Evolutionary conservation across 2,113 vertebrate species (phyloP).

Genomic region (Thalassarche chlororhynchos): DNA sequence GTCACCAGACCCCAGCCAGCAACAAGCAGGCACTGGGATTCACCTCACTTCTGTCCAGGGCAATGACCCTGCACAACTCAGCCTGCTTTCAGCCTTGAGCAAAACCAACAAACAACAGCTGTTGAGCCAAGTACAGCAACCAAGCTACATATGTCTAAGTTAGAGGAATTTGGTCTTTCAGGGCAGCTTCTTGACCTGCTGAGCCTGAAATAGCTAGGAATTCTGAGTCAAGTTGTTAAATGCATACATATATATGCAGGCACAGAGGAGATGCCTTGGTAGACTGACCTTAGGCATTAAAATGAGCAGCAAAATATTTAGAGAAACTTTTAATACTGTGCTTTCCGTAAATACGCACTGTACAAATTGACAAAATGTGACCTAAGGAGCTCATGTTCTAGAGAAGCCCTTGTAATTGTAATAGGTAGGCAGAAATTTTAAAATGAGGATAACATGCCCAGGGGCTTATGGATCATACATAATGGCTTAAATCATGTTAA

Average conservation of each 20-base stretch:
- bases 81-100: neutral
- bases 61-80: fast-evolving
- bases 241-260: neutral
- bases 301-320: neutral
- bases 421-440: neutral
- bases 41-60: neutral
- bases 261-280: neutral
- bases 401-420: neutral
- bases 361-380: neutral
- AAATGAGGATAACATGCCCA: neutral
- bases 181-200: neutral
- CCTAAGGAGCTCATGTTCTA: neutral
- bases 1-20: neutral
- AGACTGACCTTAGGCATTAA: neutral
- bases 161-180: neutral
- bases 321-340: neutral
- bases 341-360: neutral
- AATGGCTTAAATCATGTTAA: neutral
- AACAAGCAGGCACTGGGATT: neutral
- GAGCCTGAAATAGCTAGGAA: neutral
- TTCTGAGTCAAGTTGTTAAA: neutral
- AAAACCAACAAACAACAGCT: neutral
- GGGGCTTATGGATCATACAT: neutral
- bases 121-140: neutral
- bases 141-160: neutral